Evolutionary conservation across 2,888 invertebrate species (phyloP), one percentile per base, ranked within the genome.

Genomic region (Drosophila falleni): DNA sequence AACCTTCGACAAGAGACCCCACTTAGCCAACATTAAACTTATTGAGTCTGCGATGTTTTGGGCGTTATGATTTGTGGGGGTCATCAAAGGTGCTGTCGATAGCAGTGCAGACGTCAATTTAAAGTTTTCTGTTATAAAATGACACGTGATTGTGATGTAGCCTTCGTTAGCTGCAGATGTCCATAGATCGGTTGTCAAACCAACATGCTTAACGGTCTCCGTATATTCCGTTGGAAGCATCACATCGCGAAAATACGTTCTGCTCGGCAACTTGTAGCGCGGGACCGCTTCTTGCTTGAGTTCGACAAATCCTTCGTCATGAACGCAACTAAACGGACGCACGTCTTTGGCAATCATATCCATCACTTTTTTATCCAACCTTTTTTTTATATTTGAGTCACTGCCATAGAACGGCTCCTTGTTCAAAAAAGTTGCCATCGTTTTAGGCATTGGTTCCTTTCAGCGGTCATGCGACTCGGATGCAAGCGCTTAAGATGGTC

Each of bases 91-190:
- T 23, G 51, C 51, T 53, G 51, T 53, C 11, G 51, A 37, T n/a
- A 53, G 39, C 51, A 63, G 10, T 26, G 56, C 56, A 26, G 56
- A 56, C 9, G 26, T 44, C 29, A 64, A 51, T 37, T 64, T n/a
- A 64, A 64, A 64, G 9, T 50, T 41, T 5, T 58, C 33, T 5
- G 8, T 41, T 5, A 50, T 19, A n/a, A 49, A 59, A 59, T 59
- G 59, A 39, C 59, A 59, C 26, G 58, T 59, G 29, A 49, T 49
- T 2, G 58, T 59, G 11, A 46, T 56, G 47, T 67, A 56, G 11
- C 55, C 37, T 8, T 61, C 60, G 35, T 53, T 56, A 15, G 46
- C 46, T n/a, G 35, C 35, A 11, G 65, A 65, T 39, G 59, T 65
- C 41, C 47, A 59, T 15, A 23, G 31, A 26, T 59, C 58, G 8